Evolutionary conservation across 2,888 invertebrate species (phyloP).

Genomic region (Drosophila meridionalis): DNA sequence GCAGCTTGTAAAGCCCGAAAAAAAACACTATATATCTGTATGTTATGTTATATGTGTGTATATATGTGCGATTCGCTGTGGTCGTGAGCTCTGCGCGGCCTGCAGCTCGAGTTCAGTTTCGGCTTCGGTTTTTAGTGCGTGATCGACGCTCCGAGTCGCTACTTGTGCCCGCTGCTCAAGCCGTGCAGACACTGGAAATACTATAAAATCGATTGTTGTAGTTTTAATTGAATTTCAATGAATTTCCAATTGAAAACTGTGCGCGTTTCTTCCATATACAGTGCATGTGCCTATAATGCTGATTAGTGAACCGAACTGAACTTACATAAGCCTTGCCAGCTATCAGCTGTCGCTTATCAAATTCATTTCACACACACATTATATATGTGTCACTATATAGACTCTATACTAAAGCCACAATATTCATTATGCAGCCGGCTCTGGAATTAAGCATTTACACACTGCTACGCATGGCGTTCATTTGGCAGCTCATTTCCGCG

Average conservation of each 20-base stretch:
- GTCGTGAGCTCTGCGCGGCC: conserved; percentile 42
- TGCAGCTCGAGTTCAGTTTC: conserved; percentile 22
- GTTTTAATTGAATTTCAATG: conserved; percentile 18
- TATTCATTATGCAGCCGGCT: conserved; percentile 61
- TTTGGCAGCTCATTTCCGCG: conserved; percentile 75
- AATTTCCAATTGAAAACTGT: conserved; percentile 14
- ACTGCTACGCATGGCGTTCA: conserved; percentile 73
- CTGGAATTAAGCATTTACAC: conserved; percentile 70
- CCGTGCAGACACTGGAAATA: conserved; percentile 12
- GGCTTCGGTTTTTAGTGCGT: conserved; percentile 66
- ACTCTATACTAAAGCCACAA: conserved; percentile 10
- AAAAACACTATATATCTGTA: conserved; percentile 7
- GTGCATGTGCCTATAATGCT: conserved; percentile 11
- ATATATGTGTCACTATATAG: conserved; percentile 24
- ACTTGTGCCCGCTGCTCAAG: conserved; percentile 57
- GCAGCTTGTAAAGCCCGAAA: conserved; percentile 49
- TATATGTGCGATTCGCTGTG: conserved; percentile 18
- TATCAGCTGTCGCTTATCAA: conserved; percentile 45
- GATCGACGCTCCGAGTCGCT: conserved; percentile 64
- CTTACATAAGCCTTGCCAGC: conserved; percentile 1
- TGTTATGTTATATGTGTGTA: background rate
- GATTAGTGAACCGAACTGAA: conserved; percentile 26
- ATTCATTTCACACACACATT: background rate
- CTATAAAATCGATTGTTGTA: background rate
- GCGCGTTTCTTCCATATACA: background rate